Base-by-base conservation (phyloP, 2,888 invertebrate genomes). In the Apodemia mormo region DNA sequence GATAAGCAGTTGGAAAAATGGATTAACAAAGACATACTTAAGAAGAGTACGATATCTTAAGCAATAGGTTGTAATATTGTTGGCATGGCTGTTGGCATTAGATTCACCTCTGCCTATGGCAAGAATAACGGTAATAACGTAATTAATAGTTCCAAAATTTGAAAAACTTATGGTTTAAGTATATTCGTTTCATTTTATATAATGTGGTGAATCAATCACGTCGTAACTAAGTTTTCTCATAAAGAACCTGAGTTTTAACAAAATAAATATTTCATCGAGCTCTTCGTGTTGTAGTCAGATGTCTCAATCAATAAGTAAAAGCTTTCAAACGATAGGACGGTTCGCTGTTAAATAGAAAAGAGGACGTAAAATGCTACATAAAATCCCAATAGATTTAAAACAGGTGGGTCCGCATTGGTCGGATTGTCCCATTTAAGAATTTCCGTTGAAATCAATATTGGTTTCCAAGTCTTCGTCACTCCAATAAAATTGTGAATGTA, bases 281-380 rank as follows among this genome's bases (percentile, higher is more conserved):
- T 58, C 30, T 33, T 29, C 58, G 30, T 58, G 30, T 14, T 12
- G 49, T 29, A 58, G 58, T 58, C 5, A 30, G 58, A 58, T 58
- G 58, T 58, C 58, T 58, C 58, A 58, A 58, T 58, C 58, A 58
- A 72, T 58, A 67, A 61, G 52, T 61, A 56, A 70, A 70, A 65
- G 68, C 67, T 49, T 67, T 64, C 56, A 70, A 72, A 73, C 71
- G 73, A 74, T 74, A 71, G 66, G 68, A 70, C 67, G 70, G 75
- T 70, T 61, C 70, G 67, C 71, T 72, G 77, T 79, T 81, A 82
- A 82, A 82, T 79, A 78, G 80, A 78, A 78, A 73, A 61, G 74
- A 78, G 77, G 77, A 78, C 77, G 79, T 80, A 79, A 82, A 79
- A 78, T 80, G 80, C 79, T 79, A 76, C 77, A 80, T 76, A 80